Percentiles rank a stretch among this genome's conserved stretches.
phyloP scores from a whole-genome alignment of 2,888 invertebrate genomes.

The Tridacna gigas region DNA sequence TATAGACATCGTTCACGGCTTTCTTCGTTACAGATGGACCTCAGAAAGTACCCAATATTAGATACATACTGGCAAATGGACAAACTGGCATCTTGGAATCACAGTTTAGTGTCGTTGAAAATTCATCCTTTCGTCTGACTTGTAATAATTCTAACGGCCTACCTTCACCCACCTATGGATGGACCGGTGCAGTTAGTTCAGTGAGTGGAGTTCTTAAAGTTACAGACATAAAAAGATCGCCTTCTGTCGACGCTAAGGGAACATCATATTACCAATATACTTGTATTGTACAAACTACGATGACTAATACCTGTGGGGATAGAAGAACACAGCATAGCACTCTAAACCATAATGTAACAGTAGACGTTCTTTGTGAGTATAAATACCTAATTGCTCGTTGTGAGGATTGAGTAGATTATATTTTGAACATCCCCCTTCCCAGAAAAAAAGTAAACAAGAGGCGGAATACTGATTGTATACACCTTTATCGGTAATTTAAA shows the following conservation, averaged over 20 bases:
- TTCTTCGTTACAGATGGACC: slow-evolving; percentile 12
- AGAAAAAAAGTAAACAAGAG: too few relatives aligned
- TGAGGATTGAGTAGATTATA: too few relatives aligned
- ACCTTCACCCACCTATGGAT: not conserved
- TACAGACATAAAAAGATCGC: not conserved
- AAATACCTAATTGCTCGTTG: too few relatives aligned
- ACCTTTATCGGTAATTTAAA: too few relatives aligned
- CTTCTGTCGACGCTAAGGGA: not conserved
- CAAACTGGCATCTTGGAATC: not conserved
- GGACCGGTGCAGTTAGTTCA: not conserved
- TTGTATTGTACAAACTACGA: not conserved
- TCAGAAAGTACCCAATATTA: not conserved
- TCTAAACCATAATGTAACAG: not conserved
- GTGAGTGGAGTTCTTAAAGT: not conserved
- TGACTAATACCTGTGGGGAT: slow-evolving; percentile 1
- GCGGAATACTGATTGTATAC: too few relatives aligned
- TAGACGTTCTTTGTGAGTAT: slow-evolving; percentile 4
- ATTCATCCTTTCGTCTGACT: not conserved
- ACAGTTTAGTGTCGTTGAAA: not conserved
- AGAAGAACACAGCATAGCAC: not conserved
- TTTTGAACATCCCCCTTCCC: too few relatives aligned
- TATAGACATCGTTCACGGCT: not conserved
- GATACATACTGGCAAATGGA: not conserved
- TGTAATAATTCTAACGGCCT: not conserved
- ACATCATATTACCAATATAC: not conserved